Base-by-base conservation (phyloP, 1,140 invertebrate species). In the Scaptomyza hsui region DNA sequence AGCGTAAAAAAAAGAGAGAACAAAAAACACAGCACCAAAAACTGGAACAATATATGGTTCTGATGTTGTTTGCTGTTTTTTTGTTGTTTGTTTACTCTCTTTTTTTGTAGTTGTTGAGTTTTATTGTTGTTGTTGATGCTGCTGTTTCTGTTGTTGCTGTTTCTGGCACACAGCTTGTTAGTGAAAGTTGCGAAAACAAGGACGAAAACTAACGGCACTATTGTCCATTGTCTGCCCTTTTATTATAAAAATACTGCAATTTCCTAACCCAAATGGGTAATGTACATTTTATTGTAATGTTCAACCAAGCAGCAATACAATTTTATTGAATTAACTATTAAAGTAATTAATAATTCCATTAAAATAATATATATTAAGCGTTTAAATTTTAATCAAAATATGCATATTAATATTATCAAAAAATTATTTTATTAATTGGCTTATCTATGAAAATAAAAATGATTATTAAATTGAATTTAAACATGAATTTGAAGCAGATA, bases 151-250 rank as follows among this genome's bases (percentile, higher is more conserved):
- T 12, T 52, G 48, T 24, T 72, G 56, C 35, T 69, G 56, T 62
- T 69, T 53, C 41, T 68, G 64, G 51, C 70, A 63, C 64, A 63
- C 63, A 68, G 59, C 59, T 74, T 70, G 74, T 70, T 76, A 76
- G 74, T 64, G 71, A 76, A 76, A 74, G 64, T 76, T 74, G 59
- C 48, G 41, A 60, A 48, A 67, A 60, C 64, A 73, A 64, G 59
- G 39, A 42, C 57, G 52, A 19, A 51, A 52, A 65, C 52, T 35
- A 64, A 44, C 57, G 24, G 42, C 60, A 51, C 55, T 47, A 61
- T 45, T 55, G 61, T 75, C 55, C 51, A 72, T 72, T 72, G 32
- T 51, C 39, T 35, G 68, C 32, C 13, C 16, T 63, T 63, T 48
- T 37, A 39, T 42, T 60, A 21, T 42, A 18, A 16, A 67, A 60